Percentiles rank a stretch among this genome's conserved stretches.
Conservation (phyloP, 2,113 vertebrate species). For the Indicator maculatus region DNA sequence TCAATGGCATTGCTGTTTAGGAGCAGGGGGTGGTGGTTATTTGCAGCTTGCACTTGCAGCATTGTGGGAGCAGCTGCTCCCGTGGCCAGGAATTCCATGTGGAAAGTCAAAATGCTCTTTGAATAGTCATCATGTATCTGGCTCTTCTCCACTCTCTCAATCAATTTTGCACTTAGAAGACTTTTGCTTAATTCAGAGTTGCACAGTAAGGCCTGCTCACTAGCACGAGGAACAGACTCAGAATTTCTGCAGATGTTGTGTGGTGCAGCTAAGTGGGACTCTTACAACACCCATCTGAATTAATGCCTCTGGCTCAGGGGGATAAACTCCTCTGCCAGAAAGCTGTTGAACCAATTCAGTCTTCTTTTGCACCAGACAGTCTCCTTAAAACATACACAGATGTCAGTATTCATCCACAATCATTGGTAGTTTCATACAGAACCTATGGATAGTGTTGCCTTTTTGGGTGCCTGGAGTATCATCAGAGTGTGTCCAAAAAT, state of each 20-base stretch:
- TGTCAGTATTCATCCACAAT: not conserved
- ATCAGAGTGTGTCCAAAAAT: not conserved
- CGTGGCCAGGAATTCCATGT: not conserved
- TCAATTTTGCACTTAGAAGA: not conserved
- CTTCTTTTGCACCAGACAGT: not conserved
- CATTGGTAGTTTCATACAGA: not conserved
- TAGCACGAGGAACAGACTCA: not conserved
- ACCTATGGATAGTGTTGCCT: not conserved
- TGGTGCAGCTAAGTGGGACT: not conserved
- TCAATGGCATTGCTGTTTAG: not conserved
- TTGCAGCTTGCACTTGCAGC: not conserved
- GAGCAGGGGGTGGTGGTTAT: not conserved
- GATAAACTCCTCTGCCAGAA: not conserved
- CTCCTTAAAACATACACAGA: not conserved
- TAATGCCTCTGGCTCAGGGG: slow-evolving; percentile 7
- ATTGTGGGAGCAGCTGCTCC: not conserved
- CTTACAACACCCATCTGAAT: not conserved
- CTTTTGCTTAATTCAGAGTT: not conserved
- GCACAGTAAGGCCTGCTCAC: not conserved
- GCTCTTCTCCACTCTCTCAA: not conserved
- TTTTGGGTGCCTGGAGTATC: not conserved
- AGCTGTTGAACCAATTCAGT: not conserved
- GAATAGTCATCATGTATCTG: not conserved
- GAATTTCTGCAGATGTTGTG: not conserved
- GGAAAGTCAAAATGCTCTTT: not conserved